A percentile compares a stretch with the other conserved stretches of the same genome.
Evolutionary conservation across 2,888 invertebrate genomes (phyloP).

Genomic region (Pomacea canaliculata): DNA sequence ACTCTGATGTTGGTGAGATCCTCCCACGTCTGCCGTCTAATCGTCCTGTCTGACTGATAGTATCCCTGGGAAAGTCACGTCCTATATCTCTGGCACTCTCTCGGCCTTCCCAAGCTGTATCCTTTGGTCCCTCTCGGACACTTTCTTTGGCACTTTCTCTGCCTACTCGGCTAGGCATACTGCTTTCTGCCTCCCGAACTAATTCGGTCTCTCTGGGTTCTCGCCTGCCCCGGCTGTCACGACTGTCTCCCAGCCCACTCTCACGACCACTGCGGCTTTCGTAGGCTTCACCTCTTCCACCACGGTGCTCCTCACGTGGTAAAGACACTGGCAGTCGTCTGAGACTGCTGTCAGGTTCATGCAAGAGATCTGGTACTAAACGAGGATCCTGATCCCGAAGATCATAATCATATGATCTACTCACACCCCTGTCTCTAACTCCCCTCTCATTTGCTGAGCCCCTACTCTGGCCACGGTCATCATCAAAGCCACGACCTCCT

Average conservation of each 20-base stretch:
- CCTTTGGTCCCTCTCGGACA: background rate
- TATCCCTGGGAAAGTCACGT: background rate
- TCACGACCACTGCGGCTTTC: background rate
- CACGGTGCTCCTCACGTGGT: slow-evolving; percentile 31
- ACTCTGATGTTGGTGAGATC: background rate
- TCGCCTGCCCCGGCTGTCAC: background rate
- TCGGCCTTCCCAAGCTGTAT: slow-evolving; percentile 16
- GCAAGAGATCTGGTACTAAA: background rate
- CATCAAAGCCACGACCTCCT: slow-evolving; percentile 10
- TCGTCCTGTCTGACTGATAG: slow-evolving; percentile 16
- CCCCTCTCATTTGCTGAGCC: slow-evolving; percentile 32
- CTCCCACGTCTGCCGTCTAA: slow-evolving; percentile 16
- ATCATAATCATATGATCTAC: slow-evolving; percentile 31
- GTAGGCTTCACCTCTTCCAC: background rate
- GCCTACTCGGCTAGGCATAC: slow-evolving; percentile 22
- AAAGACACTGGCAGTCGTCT: slow-evolving; percentile 7
- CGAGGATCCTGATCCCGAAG: background rate
- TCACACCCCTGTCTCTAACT: slow-evolving; percentile 28
- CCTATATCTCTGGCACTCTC: slow-evolving; percentile 27
- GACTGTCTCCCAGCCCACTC: background rate
- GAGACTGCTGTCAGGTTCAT: background rate
- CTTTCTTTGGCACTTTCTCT: slow-evolving; percentile 24
- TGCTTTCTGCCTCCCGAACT: background rate
- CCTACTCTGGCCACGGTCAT: slow-evolving; percentile 13
- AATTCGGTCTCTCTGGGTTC: background rate